Evolutionary conservation across 2,113 vertebrate genomes (phyloP).

Genomic region (Macquaria australasica): DNA sequence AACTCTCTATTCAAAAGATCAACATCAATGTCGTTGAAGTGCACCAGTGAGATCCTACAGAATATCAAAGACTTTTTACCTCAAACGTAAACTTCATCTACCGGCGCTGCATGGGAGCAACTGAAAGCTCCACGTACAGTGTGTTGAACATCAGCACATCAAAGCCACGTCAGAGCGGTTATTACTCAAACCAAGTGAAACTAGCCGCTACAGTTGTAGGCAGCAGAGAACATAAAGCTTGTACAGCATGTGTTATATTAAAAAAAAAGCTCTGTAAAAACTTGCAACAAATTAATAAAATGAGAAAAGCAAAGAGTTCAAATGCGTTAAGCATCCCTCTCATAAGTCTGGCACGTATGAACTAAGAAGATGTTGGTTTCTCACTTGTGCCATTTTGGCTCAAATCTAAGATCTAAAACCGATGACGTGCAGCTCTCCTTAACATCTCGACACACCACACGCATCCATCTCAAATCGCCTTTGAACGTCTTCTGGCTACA

Average conservation of each 20-base stretch:
- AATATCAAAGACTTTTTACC: neutral
- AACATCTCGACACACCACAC: neutral
- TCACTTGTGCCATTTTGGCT: neutral
- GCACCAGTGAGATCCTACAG: neutral
- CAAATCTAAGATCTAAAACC: neutral
- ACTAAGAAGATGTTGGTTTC: neutral
- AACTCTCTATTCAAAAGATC: constrained; percentile 1
- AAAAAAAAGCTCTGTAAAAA: neutral
- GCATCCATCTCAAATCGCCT: neutral
- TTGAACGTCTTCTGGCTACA: constrained; percentile 14
- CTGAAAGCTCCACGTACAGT: neutral
- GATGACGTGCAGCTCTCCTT: constrained; percentile 3
- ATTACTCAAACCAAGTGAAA: neutral
- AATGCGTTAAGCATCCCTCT: neutral
- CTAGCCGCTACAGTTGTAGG: neutral
- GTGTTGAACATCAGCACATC: neutral
- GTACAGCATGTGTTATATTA: neutral
- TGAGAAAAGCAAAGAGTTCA: neutral
- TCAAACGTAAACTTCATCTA: neutral
- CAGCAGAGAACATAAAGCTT: neutral
- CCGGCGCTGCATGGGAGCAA: neutral
- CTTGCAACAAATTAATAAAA: too few relatives aligned
- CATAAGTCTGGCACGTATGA: neutral
- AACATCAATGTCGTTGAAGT: neutral
- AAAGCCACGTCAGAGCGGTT: neutral